Percentiles rank a stretch among this genome's conserved stretches.
These are phyloP conservation scores for Propithecus deckenii DNA, from an alignment of 2,797 vertebrate species.

Conservation along the genomic window DNA sequence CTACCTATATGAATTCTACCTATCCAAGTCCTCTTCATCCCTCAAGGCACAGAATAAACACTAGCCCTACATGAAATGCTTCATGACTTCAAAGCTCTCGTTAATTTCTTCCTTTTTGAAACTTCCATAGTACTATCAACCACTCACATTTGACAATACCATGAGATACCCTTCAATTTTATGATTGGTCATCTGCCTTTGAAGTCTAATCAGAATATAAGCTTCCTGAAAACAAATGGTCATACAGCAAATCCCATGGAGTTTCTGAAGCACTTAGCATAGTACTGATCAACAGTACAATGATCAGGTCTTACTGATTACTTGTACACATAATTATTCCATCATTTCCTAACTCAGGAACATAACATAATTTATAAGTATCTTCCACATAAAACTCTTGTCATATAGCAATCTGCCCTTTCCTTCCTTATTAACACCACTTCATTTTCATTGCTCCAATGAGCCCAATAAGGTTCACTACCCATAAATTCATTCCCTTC, in stretches of 20 bases:
- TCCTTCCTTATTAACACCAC: neutral
- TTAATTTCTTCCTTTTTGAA: neutral
- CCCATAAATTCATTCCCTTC: neutral
- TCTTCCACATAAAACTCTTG: constrained; percentile 15
- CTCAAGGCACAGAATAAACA: neutral
- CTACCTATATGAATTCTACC: neutral
- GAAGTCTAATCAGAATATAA: neutral
- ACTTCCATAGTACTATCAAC: neutral
- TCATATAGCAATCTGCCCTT: neutral
- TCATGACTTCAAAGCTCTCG: neutral
- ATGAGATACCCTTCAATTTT: neutral
- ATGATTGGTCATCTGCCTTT: neutral
- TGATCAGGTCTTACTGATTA: neutral
- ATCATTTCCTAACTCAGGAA: neutral
- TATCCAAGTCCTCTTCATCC: neutral
- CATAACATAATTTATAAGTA: neutral
- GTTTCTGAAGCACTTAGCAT: neutral
- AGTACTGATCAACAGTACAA: neutral
- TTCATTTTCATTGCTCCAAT: neutral
- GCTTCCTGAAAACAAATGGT: neutral
- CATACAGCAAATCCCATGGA: neutral
- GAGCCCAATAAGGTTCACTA: neutral
- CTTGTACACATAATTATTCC: neutral
- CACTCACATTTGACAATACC: neutral
- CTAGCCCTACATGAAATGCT: neutral